Evolutionary conservation across 2,113 vertebrate species (phyloP), one percentile per base, ranked within the genome.

Genomic region (Mormyrus iriodes): DNA sequence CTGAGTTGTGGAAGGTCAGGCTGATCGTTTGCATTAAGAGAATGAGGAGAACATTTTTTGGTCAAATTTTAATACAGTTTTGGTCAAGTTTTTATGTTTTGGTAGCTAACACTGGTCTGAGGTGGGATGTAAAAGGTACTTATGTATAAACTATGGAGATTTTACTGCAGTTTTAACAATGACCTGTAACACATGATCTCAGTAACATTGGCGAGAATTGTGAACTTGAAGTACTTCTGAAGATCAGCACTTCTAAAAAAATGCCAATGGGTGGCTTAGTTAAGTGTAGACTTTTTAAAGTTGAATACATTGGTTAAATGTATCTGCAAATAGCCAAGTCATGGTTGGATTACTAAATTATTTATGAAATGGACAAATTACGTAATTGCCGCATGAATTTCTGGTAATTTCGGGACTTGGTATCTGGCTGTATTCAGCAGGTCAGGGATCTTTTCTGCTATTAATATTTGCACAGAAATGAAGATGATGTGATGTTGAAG

Each of bases 301-400:
- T 82, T 88, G 19, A 46, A 39, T 52, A 46, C 17, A 51, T 82
- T 44, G 1, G 73, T 88, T 76, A 39, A 9, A 79, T 55, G 48
- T 44, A 17, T 79, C 88, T 88, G 27, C 31, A 52, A 79, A 53
- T 35, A 79, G 46, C 31, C 35, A 12, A 52, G 27, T 31, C 15
- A 39, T 88, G 73, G 19, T 42, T 49, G 7, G 15, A 39, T 19
- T 15, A 52, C 24, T 82, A 21, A 79, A 88, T 88, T 51, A 82
- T 83, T 79, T 44, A 82, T 53, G 73, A 82, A 53, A 65, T 82
- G 73, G 24, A 31, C 73, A 83, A 55, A 88, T 8, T 39, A 88
- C 6, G 9, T 39, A 17, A 51, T 49, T 86, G 85, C 51, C n/a
- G 19, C 1, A 35, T 51, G 48, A 35, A 31, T 52, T 53, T 52